These are phyloP conservation scores for Vannuccia rotundouncinata DNA, from an alignment of 2,888 invertebrate genomes.

Conservation along the genomic window DNA sequence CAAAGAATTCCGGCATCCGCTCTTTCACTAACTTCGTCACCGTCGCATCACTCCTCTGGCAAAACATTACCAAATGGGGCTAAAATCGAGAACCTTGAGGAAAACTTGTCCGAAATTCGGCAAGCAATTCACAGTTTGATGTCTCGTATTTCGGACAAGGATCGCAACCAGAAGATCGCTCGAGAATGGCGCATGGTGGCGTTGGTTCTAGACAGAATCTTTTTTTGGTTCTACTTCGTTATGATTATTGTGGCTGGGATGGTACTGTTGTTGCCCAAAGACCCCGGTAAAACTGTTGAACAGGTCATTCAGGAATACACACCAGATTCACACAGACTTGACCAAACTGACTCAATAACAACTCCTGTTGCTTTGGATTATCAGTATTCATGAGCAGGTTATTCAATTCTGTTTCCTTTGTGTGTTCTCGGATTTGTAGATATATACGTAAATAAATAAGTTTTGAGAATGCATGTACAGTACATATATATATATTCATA, in stretches of 20 bases:
- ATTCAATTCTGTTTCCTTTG: too few relatives aligned
- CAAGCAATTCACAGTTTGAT: slow-evolving; percentile 36
- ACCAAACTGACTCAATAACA: too few relatives aligned
- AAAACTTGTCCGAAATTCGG: slow-evolving; percentile 38
- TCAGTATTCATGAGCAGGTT: too few relatives aligned
- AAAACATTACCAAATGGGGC: background rate
- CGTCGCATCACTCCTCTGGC: background rate
- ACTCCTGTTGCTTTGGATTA: too few relatives aligned
- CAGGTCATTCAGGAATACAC: slow-evolving; percentile 37
- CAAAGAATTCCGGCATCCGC: background rate
- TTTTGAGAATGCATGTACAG: too few relatives aligned
- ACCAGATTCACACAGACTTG: slow-evolving; percentile 25
- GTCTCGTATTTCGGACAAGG: slow-evolving; percentile 41
- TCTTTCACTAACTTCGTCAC: background rate
- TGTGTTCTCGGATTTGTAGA: too few relatives aligned
- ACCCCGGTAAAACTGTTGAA: slow-evolving; percentile 27
- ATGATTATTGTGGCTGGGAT: slow-evolving; percentile 47
- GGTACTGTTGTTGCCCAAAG: slow-evolving; percentile 38
- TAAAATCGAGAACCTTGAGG: slow-evolving; percentile 14
- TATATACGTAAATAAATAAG: too few relatives aligned
- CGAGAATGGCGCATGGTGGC: slow-evolving; percentile 51
- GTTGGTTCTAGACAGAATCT: slow-evolving; percentile 48
- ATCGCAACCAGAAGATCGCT: slow-evolving; percentile 46
- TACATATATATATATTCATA: too few relatives aligned
- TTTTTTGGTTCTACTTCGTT: slow-evolving; percentile 48